Evolutionary conservation across 37 sponge, comb jelly and placozoan species (phyloP).

Genomic region (Halisarca cf. caerulea): DNA sequence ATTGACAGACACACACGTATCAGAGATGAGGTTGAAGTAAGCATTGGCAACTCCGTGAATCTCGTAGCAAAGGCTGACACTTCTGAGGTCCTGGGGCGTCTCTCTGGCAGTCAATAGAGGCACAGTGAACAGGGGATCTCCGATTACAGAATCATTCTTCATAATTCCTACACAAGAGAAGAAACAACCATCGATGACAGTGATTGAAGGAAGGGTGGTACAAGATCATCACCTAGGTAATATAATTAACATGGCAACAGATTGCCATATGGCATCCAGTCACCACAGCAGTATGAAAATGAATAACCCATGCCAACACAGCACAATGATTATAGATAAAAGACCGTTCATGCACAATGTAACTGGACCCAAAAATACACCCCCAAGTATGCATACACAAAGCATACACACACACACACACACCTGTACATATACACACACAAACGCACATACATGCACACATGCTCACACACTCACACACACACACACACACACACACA

Average conservation of each 20-base stretch:
- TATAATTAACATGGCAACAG: too few relatives aligned
- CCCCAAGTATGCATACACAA: not conserved
- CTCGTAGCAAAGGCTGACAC: constrained; percentile 51
- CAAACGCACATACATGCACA: not conserved
- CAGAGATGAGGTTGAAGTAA: constrained; percentile 50
- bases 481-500: too few relatives aligned
- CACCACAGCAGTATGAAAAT: too few relatives aligned
- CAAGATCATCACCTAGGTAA: too few relatives aligned
- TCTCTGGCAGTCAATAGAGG: not conserved
- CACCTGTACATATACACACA: not conserved
- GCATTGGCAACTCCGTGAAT: constrained; percentile 31
- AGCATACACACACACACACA: constrained; percentile 30
- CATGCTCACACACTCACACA: not conserved
- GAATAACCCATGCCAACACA: too few relatives aligned
- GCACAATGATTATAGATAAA: too few relatives aligned
- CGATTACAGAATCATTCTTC: constrained; percentile 36
- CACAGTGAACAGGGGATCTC: constrained; percentile 39
- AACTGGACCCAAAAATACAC: too few relatives aligned
- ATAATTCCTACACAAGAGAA: not conserved
- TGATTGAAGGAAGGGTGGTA: too few relatives aligned
- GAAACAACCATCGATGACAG: too few relatives aligned
- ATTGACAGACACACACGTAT: constrained; percentile 46
- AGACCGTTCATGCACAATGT: too few relatives aligned
- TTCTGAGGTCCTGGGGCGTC: not conserved
- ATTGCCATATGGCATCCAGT: too few relatives aligned